These are phyloP conservation scores for Rana temporaria DNA, from an alignment of 2,113 vertebrate species.

Conservation along the genomic window DNA sequence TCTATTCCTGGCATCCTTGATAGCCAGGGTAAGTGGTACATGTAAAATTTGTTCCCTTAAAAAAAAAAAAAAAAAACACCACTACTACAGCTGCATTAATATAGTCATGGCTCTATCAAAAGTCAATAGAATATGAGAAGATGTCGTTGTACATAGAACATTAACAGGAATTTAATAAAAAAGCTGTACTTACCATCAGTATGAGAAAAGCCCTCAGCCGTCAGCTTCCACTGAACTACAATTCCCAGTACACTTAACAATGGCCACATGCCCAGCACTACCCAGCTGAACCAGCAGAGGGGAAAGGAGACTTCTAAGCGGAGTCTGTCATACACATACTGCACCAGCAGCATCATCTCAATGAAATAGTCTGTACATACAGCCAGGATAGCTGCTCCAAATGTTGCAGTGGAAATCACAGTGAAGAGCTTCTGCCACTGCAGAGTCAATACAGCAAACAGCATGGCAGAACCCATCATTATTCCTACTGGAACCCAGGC, in stretches of 20 bases:
- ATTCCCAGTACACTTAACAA: conserved; percentile 78
- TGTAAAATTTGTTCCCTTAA: no score
- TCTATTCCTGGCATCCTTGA: no score
- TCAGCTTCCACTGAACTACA: conserved; percentile 87
- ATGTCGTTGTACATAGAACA: no score
- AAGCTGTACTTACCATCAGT: conserved; percentile 74
- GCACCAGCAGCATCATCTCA: conserved; percentile 79
- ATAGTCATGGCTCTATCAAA: no score
- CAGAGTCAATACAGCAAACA: conserved; percentile 84
- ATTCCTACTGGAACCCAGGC: conserved; percentile 85
- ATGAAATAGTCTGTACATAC: conserved; percentile 84
- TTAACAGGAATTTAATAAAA: neutral
- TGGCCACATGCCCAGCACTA: conserved; percentile 84
- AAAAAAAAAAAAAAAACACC: no score
- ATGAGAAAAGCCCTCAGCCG: conserved; percentile 79
- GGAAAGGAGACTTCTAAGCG: conserved; percentile 72
- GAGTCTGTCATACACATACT: conserved; percentile 75
- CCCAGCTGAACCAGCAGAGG: conserved; percentile 91
- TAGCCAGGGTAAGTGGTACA: no score
- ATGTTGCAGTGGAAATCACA: conserved; percentile 80
- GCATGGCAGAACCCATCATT: conserved; percentile 80
- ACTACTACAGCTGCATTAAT: no score
- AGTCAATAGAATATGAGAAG: no score
- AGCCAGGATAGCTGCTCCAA: conserved; percentile 82
- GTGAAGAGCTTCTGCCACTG: conserved; percentile 86